A percentile compares a stretch with the other conserved stretches of the same genome.
Conservation (phyloP, 1,140 invertebrate species). For the Pachyrhynchus sulphureomaculatus region DNA sequence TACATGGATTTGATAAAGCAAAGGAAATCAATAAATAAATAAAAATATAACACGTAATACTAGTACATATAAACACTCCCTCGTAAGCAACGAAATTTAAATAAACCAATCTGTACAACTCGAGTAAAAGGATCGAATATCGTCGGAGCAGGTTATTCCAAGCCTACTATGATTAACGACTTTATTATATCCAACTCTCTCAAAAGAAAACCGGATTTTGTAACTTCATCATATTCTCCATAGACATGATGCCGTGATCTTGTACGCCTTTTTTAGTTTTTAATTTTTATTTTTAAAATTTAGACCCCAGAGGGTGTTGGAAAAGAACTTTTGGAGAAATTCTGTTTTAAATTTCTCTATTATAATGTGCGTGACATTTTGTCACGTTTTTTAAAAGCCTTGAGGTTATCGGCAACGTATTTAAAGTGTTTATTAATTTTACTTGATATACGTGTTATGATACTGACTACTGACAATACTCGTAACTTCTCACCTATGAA, state of each 20-base stretch:
- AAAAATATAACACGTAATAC: too few relatives aligned
- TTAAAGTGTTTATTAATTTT: too few relatives aligned
- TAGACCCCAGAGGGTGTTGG: not conserved
- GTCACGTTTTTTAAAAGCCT: too few relatives aligned
- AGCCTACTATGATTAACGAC: conserved; percentile 44
- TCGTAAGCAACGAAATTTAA: conserved; percentile 22
- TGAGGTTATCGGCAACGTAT: too few relatives aligned
- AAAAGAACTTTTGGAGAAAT: too few relatives aligned
- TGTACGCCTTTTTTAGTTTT: conserved; percentile 13
- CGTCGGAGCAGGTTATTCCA: conserved; percentile 33
- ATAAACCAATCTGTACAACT: conserved; percentile 14
- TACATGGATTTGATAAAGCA: too few relatives aligned
- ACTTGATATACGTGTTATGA: too few relatives aligned
- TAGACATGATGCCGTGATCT: conserved; percentile 11
- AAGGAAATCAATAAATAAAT: too few relatives aligned
- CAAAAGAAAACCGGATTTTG: conserved; percentile 42
- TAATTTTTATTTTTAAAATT: conserved; percentile 2
- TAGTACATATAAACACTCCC: not conserved
- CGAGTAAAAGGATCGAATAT: conserved; percentile 36
- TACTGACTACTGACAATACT: too few relatives aligned
- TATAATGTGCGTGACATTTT: too few relatives aligned
- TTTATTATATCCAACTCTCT: conserved; percentile 41
- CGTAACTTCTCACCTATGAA: too few relatives aligned
- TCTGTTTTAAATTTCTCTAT: too few relatives aligned
- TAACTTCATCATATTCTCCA: conserved; percentile 42